Evolutionary conservation across 2,113 vertebrate species (phyloP), one percentile per base, ranked within the genome.

Genomic region (Lagopus muta): DNA sequence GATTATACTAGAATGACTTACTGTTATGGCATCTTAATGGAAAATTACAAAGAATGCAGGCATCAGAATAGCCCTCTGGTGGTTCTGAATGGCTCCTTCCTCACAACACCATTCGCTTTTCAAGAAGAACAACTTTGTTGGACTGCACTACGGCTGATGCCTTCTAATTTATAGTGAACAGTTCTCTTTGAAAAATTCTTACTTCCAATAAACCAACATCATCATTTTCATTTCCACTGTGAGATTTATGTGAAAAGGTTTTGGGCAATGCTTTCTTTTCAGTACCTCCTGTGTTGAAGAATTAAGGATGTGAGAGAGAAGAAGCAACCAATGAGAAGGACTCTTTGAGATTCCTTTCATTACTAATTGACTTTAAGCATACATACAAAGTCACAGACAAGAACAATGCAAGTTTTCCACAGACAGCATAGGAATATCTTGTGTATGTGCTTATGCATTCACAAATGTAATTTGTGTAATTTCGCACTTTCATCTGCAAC

Each of bases 301-400:
- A 66, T 28, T 27, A 40, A 80, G 21, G 34, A 71, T 55, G n/a
- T 81, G 2, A 2, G 14, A 11, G 0, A 0, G 52, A 76, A 90
- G 60, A 94, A 80, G 36, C 24, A 91, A 85, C 22, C 42, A 43
- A 45, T 66, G 61, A 66, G 87, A 88, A 16, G 10, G 42, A 48
- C 45, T 80, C 60, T 34, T 22, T 21, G 79, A 95, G 62, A 79
- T 40, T 86, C 18, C 11, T 94, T 85, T 92, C 62, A 84, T 18
- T 86, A 25, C 5, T 90, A 47, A 69, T 84, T 82, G 72, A 47
- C 82, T 90, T 92, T 64, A 66, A 85, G 11, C 50, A 79, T 24
- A 73, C 17, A 36, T 92, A 82, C 19, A 13, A 91, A 91, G 93
- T 89, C 55, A 82, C 14, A 55, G 55, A 80, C n/a, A 73, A 76